These are phyloP conservation scores for Rhizomys pruinosus DNA, from an alignment of 2,113 vertebrate species.

Conservation along the genomic window DNA sequence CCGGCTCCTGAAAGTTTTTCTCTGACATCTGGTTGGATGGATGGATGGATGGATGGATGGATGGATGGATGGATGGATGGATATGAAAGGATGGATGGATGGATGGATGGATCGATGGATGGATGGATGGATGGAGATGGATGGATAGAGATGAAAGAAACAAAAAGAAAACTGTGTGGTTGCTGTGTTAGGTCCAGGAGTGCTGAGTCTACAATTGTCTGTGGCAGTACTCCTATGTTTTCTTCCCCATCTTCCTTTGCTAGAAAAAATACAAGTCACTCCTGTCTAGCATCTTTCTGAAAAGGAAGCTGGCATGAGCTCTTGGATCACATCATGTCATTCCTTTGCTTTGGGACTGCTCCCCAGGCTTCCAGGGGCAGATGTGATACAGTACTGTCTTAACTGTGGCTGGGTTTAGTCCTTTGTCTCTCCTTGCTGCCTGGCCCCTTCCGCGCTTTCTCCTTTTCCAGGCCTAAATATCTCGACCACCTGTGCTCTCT, in stretches of 20 bases:
- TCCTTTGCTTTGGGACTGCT: background rate
- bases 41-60: no score
- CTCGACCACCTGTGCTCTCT: background rate
- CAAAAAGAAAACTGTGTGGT: background rate
- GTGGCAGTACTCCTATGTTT: background rate
- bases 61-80: no score
- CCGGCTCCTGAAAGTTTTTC: background rate
- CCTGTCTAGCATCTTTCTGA: background rate
- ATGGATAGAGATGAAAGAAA: no score
- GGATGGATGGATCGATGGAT: no score
- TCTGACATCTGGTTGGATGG: background rate
- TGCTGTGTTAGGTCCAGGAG: background rate
- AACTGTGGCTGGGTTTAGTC: background rate
- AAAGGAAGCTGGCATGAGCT: background rate
- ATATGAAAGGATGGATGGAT: no score
- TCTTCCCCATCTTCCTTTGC: background rate
- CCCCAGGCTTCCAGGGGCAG: background rate
- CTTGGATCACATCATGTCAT: background rate
- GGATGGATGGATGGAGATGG: no score
- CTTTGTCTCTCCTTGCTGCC: background rate
- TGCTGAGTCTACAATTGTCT: background rate
- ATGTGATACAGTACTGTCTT: background rate
- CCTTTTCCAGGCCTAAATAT: no score
- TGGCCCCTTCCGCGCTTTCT: background rate
- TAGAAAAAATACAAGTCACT: background rate